phyloP scores from a whole-genome alignment of 2,113 vertebrate genomes.

The Macaca mulatta region DNA sequence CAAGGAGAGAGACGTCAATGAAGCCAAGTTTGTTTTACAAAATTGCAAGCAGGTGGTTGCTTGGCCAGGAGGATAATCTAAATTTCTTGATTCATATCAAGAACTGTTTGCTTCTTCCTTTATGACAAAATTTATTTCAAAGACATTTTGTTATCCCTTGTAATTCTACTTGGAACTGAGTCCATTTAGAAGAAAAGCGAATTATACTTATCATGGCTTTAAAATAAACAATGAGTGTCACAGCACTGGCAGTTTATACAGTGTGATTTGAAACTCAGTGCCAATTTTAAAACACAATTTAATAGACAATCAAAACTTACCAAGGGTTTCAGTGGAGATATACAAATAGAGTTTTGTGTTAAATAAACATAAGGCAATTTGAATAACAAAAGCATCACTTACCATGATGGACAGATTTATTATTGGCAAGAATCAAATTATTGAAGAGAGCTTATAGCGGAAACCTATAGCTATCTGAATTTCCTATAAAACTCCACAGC shows the following conservation, averaged over 20 bases:
- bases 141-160: not conserved
- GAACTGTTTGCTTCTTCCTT: not conserved
- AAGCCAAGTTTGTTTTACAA: not conserved
- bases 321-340: not conserved
- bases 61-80: not conserved
- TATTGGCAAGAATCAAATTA: not conserved
- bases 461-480: not conserved
- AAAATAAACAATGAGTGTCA: not conserved
- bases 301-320: not conserved
- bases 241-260: not conserved
- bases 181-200: constrained; percentile 10
- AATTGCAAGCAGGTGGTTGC: not conserved
- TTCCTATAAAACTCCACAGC: not conserved
- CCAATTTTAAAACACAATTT: constrained; percentile 23
- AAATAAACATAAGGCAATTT: not conserved
- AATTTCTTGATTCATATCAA: not conserved
- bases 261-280: not conserved
- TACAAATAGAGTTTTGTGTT: not conserved
- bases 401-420: not conserved
- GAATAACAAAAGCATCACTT: constrained; percentile 7
- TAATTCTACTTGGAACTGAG: not conserved
- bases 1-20: not conserved
- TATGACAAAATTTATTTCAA: not conserved
- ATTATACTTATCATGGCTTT: not conserved
- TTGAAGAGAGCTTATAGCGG: not conserved